Base-by-base conservation (phyloP, 2,888 invertebrate genomes). In the Aphidoletes aphidimyza region DNA sequence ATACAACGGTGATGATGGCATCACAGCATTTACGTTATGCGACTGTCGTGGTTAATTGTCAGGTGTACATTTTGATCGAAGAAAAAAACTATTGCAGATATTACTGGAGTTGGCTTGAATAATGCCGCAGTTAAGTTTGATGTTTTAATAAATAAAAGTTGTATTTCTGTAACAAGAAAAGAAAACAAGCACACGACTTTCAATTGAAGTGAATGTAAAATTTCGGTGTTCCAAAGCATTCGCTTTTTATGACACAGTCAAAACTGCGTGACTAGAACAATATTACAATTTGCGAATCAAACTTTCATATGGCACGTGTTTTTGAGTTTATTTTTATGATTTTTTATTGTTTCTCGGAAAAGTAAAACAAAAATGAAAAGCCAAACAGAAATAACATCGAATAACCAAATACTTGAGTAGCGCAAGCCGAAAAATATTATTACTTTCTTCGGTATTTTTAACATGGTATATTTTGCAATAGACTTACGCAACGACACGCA, bases 1-100 rank as follows among this genome's bases (percentile, higher is more conserved):
- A 59, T 36, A 39, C 11, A 59, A 30, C 36, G 84, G 69, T 59
- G 59, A 84, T 69, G 69, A 69, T 69, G 69, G 14, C 34, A 42
- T 42, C 42, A 14, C 42, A 42, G 42, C 42, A 42, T 14, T 42
- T 42, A 42, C 8, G 14, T n/a, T n/a, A n/a, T n/a, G n/a, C n/a
- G n/a, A 14, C 34, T 69, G 30, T 54, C 2, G 17, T 47, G 1
- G 14, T 14, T 69, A 69, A 69, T 69, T 69, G 69, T 69, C 69
- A 69, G 34, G 69, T 69, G 34, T 14, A 69, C 69, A 69, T 69
- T 30, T 69, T 69, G 30, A 30, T 1, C 6, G 69, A 69, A 17
- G 17, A 5, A n/a, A 19, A 54, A 8, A 26, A 54, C 54, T 22
- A 54, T 54, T 42, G 42, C 42, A 42, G 42, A 42, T 9, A 42